Evolutionary conservation across 2,888 invertebrate species (phyloP).

Genomic region (Trichopoda pennipes): DNA sequence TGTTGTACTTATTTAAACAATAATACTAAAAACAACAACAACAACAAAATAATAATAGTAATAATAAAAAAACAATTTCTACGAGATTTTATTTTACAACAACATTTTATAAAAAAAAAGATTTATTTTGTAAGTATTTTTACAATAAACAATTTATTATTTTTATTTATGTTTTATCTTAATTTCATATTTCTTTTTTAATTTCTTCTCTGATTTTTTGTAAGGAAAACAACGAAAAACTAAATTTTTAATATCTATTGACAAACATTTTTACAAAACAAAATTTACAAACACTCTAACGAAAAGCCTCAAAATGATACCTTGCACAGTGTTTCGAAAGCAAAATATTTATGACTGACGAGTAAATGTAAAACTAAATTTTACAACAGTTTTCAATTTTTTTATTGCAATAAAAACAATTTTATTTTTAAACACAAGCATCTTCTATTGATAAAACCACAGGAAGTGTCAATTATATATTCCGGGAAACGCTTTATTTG

Average conservation of each 20-base stretch:
- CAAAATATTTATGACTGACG: no score
- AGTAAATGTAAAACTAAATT: no score
- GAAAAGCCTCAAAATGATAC: no score
- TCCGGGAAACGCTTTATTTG: no score
- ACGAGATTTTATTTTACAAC: slow-evolving; percentile 54
- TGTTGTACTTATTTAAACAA: slow-evolving; percentile 49
- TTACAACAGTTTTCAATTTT: no score
- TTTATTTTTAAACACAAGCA: no score
- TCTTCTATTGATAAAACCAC: no score
- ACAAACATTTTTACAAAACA: not conserved
- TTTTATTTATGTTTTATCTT: slow-evolving; percentile 3
- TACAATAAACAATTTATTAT: not conserved
- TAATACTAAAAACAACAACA: no score
- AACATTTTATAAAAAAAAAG: slow-evolving; percentile 26
- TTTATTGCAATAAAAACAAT: no score
- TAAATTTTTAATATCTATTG: not conserved
- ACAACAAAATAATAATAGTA: slow-evolving; percentile 11
- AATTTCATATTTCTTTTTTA: not conserved
- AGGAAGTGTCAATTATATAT: no score
- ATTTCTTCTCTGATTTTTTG: not conserved
- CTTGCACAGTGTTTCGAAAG: no score
- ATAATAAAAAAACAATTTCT: slow-evolving; percentile 49
- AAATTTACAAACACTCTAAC: no score
- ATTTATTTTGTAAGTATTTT: slow-evolving; percentile 55
- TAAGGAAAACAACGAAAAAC: not conserved